Evolutionary conservation across 2,888 invertebrate genomes (phyloP).

Genomic region (Ferrisia virgata): DNA sequence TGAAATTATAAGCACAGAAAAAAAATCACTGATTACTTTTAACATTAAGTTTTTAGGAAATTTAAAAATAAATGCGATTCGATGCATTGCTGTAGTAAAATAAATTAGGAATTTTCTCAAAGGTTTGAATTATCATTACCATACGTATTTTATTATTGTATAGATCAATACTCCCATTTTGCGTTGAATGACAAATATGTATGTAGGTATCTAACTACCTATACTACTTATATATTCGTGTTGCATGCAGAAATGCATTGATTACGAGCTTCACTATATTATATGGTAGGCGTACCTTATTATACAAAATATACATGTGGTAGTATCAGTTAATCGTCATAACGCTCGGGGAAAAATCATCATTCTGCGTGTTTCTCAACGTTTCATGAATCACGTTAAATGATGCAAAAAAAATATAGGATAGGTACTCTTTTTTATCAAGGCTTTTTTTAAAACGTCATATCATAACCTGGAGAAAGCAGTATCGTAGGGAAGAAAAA

Average conservation of each 20-base stretch:
- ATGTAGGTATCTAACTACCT: not conserved
- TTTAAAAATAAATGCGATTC: not conserved
- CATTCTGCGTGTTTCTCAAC: conserved; percentile 1
- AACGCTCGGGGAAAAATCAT: not conserved
- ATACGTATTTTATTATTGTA: not conserved
- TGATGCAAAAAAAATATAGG: not conserved
- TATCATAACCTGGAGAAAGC: not conserved
- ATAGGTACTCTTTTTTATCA: not conserved
- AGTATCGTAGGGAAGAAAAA: not conserved
- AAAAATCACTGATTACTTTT: not conserved
- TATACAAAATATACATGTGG: not conserved
- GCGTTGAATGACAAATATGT: not conserved
- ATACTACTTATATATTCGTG: not conserved
- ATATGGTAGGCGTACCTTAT: not conserved
- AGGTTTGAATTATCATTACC: not conserved
- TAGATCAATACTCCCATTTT: not conserved
- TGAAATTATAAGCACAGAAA: not conserved
- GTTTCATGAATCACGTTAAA: conserved; percentile 1
- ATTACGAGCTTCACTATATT: not conserved
- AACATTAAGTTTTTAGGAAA: not conserved
- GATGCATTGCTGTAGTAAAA: not conserved
- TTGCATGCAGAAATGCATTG: not conserved
- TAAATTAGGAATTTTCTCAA: not conserved
- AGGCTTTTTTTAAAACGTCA: not conserved
- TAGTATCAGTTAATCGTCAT: not conserved